Percentiles rank a stretch among this genome's conserved stretches.
Conservation (phyloP, 2,113 vertebrate genomes). For the Odontophorus gujanensis region DNA sequence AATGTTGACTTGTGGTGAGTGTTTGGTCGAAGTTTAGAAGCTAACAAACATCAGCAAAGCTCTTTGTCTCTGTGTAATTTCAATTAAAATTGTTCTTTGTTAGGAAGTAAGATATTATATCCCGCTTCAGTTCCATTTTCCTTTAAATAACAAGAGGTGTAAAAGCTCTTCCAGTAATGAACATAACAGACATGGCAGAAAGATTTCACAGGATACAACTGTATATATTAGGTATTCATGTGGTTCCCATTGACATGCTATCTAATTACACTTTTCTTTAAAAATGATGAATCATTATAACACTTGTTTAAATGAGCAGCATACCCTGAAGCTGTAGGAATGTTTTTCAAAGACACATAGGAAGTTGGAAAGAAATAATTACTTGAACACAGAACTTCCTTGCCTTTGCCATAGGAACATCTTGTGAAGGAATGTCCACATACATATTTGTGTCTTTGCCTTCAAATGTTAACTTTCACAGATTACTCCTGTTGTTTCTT, state of each 20-base stretch:
- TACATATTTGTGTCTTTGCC: constrained; percentile 3
- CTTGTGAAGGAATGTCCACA: neutral
- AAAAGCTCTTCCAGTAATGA: neutral
- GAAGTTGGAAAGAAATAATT: neutral
- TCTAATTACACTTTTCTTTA: neutral
- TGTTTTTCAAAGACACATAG: neutral
- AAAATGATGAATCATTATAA: neutral
- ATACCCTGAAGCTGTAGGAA: neutral
- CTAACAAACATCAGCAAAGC: neutral
- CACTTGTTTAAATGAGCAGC: neutral
- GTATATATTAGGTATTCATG: neutral
- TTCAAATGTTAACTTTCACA: neutral
- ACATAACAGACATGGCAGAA: neutral
- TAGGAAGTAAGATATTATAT: neutral
- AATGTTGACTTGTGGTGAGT: neutral
- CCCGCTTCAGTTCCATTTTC: neutral
- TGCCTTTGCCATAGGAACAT: neutral
- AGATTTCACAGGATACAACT: constrained; percentile 8
- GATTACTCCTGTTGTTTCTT: constrained; percentile 2
- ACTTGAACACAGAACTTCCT: constrained; percentile 39
- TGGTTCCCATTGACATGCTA: neutral
- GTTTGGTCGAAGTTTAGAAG: neutral
- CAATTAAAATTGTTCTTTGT: neutral
- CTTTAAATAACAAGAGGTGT: neutral
- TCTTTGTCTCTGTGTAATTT: neutral